A percentile compares a stretch with the other conserved stretches of the same genome.
Conservation (phyloP, 2,113 vertebrate genomes). For the Tricholaema leucomelas region DNA sequence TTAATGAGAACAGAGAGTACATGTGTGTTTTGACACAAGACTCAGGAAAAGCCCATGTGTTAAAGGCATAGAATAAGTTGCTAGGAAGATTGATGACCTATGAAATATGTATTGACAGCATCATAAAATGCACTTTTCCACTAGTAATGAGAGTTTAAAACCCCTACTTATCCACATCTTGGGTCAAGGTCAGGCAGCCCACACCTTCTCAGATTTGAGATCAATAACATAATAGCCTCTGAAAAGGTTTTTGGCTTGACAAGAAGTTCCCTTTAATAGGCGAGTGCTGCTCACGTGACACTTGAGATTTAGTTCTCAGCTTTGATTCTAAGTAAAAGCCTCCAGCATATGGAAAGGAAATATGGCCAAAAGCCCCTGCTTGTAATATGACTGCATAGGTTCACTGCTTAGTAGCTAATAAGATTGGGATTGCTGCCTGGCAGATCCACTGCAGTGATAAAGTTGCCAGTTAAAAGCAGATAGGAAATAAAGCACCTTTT, state of each 20-base stretch:
- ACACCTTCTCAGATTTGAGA: neutral
- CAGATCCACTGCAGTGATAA: neutral
- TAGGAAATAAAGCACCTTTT: slow-evolving; percentile 10
- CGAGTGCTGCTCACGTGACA: neutral
- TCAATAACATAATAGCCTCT: neutral
- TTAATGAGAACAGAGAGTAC: neutral
- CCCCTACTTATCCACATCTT: neutral
- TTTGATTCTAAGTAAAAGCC: neutral
- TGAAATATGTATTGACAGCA: neutral
- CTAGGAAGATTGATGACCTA: neutral
- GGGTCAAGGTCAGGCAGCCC: slow-evolving; percentile 34
- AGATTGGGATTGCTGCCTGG: neutral
- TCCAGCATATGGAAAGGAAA: neutral
- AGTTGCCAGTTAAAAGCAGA: neutral
- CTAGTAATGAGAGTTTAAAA: slow-evolving; percentile 1
- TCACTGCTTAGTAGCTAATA: slow-evolving; percentile 9
- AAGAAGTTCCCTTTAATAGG: slow-evolving; percentile 15
- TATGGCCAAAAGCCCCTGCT: neutral
- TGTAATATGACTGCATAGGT: neutral
- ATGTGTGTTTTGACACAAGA: neutral
- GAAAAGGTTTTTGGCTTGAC: neutral
- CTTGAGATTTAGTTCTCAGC: neutral
- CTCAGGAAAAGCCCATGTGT: neutral
- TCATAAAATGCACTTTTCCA: neutral
- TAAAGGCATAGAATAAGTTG: neutral